These are phyloP conservation scores for Muntiacus reevesi DNA, from an alignment of 2,113 vertebrate genomes.

Conservation along the genomic window DNA sequence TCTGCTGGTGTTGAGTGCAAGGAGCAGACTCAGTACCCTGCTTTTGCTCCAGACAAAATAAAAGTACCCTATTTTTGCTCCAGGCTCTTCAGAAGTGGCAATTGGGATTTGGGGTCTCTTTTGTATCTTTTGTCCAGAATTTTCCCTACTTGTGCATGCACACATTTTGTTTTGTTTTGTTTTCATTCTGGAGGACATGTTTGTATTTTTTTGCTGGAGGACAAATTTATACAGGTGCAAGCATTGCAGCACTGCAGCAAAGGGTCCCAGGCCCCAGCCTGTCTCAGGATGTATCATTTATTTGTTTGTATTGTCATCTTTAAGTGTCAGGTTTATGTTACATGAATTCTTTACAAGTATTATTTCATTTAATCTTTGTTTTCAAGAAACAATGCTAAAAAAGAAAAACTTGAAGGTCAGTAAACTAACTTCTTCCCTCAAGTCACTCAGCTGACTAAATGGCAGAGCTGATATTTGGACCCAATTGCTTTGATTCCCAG, in stretches of 20 bases:
- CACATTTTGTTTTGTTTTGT: background rate
- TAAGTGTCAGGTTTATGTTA: background rate
- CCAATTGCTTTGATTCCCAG: background rate
- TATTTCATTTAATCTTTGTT: slow-evolving; percentile 21
- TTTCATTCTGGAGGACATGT: background rate
- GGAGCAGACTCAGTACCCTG: background rate
- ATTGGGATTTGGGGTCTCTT: background rate
- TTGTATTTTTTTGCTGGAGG: background rate
- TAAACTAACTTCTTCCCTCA: background rate
- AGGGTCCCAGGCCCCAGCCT: background rate
- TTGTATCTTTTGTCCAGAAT: background rate
- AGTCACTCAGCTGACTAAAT: background rate
- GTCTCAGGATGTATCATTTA: background rate
- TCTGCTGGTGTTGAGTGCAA: background rate
- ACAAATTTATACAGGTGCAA: background rate
- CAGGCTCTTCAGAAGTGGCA: background rate
- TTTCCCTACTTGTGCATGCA: background rate
- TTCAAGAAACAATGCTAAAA: background rate
- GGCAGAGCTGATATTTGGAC: background rate
- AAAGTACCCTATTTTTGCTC: background rate
- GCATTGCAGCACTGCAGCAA: background rate
- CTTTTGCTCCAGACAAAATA: background rate
- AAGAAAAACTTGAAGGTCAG: background rate
- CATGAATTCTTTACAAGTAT: background rate
- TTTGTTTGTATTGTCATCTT: background rate